A percentile compares a stretch with the other conserved stretches of the same genome.
phyloP scores from a whole-genome alignment of 2,888 invertebrate genomes.

The Noctua pronuba region DNA sequence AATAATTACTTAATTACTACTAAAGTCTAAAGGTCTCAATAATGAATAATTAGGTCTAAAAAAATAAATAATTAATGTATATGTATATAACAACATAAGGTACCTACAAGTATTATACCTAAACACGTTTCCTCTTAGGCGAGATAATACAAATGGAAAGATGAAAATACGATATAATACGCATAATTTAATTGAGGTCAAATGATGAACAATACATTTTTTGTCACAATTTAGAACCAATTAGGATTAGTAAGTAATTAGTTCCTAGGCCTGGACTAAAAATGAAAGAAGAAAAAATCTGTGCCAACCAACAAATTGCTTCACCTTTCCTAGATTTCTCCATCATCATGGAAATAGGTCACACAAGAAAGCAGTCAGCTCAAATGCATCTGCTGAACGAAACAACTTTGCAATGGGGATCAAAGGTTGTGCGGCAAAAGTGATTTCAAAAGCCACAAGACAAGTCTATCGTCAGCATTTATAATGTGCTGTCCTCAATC shows the following conservation, averaged over 20 bases:
- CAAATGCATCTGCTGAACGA: constrained; percentile 31
- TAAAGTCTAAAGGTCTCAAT: no score
- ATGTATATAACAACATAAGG: no score
- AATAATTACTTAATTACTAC: no score
- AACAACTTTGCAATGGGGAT: constrained; percentile 17
- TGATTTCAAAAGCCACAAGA: constrained; percentile 48
- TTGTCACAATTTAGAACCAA: neutral
- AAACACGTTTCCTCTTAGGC: no score
- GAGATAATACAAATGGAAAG: no score
- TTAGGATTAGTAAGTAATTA: neutral
- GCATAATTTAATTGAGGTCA: neutral
- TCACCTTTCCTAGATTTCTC: constrained; percentile 11
- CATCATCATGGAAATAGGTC: constrained; percentile 10
- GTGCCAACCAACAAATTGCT: neutral
- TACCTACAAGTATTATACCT: no score
- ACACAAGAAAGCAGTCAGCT: constrained; percentile 23
- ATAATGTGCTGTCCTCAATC: constrained; percentile 52
- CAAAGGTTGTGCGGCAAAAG: constrained; percentile 46
- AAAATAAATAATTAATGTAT: no score
- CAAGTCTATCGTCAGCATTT: constrained; percentile 22
- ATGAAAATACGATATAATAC: neutral
- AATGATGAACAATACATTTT: neutral
- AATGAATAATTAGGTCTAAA: no score
- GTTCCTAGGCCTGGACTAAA: neutral
- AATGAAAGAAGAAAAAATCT: neutral